These are phyloP conservation scores for Todus mexicanus DNA, from an alignment of 2,797 vertebrate genomes.

Conservation along the genomic window DNA sequence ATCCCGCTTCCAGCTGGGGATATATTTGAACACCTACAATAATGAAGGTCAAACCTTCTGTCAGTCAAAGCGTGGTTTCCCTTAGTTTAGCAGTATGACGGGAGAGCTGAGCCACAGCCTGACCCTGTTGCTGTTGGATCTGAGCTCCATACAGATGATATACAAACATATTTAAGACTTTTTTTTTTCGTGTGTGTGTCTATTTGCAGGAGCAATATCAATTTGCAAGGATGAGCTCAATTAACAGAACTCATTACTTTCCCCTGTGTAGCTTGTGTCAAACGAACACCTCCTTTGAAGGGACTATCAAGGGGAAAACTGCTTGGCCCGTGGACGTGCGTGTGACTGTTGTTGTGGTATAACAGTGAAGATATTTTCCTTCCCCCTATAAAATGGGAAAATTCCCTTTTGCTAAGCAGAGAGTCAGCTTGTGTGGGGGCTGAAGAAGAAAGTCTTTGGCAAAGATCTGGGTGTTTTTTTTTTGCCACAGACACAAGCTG, in stretches of 20 bases:
- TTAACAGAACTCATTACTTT: background rate
- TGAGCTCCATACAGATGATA: background rate
- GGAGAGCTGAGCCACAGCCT: background rate
- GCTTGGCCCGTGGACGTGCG: background rate
- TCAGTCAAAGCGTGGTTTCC: rapidly evolving
- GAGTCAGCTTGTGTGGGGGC: background rate
- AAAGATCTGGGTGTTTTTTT: background rate
- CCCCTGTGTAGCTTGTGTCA: background rate
- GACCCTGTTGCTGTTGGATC: background rate
- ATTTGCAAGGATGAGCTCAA: background rate
- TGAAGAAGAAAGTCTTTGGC: background rate
- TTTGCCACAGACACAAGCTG: background rate
- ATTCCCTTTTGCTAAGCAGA: background rate
- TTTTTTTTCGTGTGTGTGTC: background rate
- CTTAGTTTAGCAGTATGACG: background rate
- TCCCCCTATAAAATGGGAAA: background rate
- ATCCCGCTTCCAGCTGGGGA: background rate
- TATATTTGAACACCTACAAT: background rate
- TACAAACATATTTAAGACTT: background rate
- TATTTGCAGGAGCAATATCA: background rate
- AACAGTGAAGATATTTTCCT: background rate
- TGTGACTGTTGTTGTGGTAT: background rate
- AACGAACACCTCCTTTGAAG: background rate
- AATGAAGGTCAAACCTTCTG: background rate
- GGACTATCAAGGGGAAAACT: background rate